These are phyloP conservation scores for Rhynchonycteris naso DNA, from an alignment of 2,797 vertebrate species.

Conservation along the genomic window DNA sequence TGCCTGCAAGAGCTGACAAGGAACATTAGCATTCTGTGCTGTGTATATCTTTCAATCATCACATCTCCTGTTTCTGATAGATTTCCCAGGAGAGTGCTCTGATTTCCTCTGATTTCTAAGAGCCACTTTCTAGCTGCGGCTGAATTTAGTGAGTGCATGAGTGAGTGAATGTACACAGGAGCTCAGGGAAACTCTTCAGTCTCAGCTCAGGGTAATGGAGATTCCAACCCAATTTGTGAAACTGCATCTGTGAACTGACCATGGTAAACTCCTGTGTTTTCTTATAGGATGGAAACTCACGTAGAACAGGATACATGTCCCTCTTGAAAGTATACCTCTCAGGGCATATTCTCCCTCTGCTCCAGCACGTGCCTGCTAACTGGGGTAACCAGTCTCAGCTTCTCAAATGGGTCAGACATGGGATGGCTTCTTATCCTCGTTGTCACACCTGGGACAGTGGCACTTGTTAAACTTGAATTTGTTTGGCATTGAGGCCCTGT, in stretches of 20 bases:
- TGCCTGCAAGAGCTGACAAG: neutral
- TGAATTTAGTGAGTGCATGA: neutral
- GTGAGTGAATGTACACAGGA: accelerated
- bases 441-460: neutral
- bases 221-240: neutral
- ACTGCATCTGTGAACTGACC: neutral
- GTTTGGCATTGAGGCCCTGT: neutral
- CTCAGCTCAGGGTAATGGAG: neutral
- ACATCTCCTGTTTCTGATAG: neutral
- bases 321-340: neutral
- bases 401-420: neutral
- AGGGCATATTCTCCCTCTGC: neutral
- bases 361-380: neutral
- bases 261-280: neutral
- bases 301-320: neutral
- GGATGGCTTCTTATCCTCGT: neutral
- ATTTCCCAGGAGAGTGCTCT: neutral
- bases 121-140: neutral
- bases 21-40: neutral
- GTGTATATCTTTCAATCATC: neutral
- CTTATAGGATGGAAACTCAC: neutral
- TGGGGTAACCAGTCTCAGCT: neutral
- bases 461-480: neutral
- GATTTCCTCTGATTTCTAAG: neutral
- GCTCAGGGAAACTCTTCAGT: neutral